Evolutionary conservation across 2,888 invertebrate species (phyloP).

Genomic region (Ctenicera cuprea): DNA sequence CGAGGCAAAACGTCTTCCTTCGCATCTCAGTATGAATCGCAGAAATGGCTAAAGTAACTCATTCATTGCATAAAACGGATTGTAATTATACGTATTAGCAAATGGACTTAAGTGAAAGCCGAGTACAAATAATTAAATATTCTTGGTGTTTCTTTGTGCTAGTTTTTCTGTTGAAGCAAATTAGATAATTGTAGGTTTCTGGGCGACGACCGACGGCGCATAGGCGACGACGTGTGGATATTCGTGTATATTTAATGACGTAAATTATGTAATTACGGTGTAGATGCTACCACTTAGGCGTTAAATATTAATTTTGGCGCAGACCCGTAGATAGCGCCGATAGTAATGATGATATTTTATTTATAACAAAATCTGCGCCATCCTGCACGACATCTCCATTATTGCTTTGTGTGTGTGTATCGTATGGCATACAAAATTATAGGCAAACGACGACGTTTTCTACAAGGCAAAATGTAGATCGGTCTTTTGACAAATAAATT

Average conservation of each 20-base stretch:
- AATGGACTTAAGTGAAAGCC: too few species aligned
- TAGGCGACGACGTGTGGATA: constrained; percentile 43
- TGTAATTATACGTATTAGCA: too few species aligned
- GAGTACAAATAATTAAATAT: not conserved
- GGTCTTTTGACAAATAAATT: constrained; percentile 3
- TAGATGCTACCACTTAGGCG: constrained; percentile 19
- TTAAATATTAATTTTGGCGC: constrained; percentile 38
- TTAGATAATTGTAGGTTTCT: constrained; percentile 44
- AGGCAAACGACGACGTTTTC: not conserved
- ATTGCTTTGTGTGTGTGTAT: not conserved
- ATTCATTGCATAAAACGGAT: too few species aligned
- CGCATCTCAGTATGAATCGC: too few species aligned
- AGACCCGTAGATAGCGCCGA: constrained; percentile 24
- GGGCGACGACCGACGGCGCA: constrained; percentile 14
- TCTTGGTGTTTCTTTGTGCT: not conserved
- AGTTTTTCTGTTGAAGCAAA: constrained; percentile 20
- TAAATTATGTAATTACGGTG: constrained; percentile 46
- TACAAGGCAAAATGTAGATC: not conserved
- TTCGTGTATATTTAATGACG: constrained; percentile 39
- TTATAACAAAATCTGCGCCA: constrained; percentile 24
- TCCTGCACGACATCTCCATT: constrained; percentile 19
- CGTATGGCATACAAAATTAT: not conserved
- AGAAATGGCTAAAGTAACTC: too few species aligned
- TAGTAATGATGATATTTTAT: constrained; percentile 34
- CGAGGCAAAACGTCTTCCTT: too few species aligned